phyloP scores from a whole-genome alignment of 2,113 vertebrate species.

The Coptodon rendalli region DNA sequence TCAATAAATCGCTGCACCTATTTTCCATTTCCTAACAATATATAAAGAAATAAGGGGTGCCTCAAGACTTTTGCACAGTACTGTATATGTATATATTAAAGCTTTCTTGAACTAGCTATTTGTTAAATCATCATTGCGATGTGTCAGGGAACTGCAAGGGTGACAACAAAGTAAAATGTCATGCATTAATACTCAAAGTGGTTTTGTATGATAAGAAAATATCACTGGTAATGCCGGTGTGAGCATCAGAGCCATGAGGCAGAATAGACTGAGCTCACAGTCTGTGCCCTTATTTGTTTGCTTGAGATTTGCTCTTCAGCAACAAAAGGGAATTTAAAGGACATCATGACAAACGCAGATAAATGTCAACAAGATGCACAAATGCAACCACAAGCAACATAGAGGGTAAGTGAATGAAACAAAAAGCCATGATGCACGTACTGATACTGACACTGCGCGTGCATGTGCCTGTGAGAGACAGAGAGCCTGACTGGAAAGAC shows the following conservation, averaged over 20 bases:
- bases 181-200: neutral
- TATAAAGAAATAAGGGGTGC: neutral
- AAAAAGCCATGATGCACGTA: neutral
- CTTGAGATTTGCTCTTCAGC: neutral
- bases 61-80: neutral
- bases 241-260: neutral
- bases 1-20: neutral
- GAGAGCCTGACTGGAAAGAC: neutral
- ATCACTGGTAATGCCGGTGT: neutral
- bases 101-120: neutral
- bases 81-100: neutral
- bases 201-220: conserved; percentile 5
- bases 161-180: conserved; percentile 9
- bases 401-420: neutral
- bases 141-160: neutral
- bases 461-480: neutral
- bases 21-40: neutral
- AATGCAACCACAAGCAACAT: neutral
- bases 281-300: neutral
- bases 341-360: neutral
- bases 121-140: neutral
- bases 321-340: neutral
- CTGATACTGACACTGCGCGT: neutral
- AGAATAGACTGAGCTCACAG: neutral
- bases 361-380: neutral